Conservation (phyloP, 2,797 vertebrate genomes). For the Hydrocynus forskahlii region DNA sequence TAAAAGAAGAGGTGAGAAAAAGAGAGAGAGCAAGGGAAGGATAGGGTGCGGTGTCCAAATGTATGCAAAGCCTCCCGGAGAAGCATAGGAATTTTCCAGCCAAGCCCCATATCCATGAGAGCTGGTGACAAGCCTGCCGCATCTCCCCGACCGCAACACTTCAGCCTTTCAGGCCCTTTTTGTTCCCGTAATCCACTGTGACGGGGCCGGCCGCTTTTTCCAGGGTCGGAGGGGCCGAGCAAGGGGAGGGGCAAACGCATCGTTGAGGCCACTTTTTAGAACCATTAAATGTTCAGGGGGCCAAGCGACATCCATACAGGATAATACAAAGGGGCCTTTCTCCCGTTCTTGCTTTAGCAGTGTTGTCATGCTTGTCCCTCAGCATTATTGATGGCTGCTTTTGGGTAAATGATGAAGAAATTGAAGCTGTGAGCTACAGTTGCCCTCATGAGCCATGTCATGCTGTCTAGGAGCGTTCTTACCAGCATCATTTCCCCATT, state of each 20-base stretch:
- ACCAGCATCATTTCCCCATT: conserved; percentile 4
- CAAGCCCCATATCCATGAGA: conserved; percentile 62
- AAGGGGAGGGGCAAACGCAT: conserved; percentile 45
- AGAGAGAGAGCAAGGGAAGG: conserved; percentile 37
- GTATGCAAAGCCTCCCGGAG: conserved; percentile 75
- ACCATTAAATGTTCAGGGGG: conserved; percentile 35
- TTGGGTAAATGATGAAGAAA: conserved; percentile 12
- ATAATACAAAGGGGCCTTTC: conserved; percentile 52
- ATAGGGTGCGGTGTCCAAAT: conserved; percentile 60
- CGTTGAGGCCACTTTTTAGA: conserved; percentile 38
- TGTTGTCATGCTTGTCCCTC: background rate
- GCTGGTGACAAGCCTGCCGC: conserved; percentile 80
- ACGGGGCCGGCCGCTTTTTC: conserved; percentile 60
- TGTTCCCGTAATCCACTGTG: conserved; percentile 80
- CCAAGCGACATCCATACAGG: conserved; percentile 39
- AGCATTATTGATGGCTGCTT: background rate
- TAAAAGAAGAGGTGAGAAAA: conserved; percentile 29
- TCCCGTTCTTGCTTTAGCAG: background rate
- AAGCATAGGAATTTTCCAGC: conserved; percentile 65
- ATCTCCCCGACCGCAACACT: conserved; percentile 71
- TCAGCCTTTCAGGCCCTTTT: conserved; percentile 78
- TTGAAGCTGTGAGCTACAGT: background rate
- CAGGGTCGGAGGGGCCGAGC: conserved; percentile 27
- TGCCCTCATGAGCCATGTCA: background rate
- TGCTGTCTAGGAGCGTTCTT: background rate